A percentile compares a stretch with the other conserved stretches of the same genome.
These are phyloP conservation scores for Tachyglossus aculeatus DNA, from an alignment of 2,797 vertebrate genomes.

Conservation along the genomic window DNA sequence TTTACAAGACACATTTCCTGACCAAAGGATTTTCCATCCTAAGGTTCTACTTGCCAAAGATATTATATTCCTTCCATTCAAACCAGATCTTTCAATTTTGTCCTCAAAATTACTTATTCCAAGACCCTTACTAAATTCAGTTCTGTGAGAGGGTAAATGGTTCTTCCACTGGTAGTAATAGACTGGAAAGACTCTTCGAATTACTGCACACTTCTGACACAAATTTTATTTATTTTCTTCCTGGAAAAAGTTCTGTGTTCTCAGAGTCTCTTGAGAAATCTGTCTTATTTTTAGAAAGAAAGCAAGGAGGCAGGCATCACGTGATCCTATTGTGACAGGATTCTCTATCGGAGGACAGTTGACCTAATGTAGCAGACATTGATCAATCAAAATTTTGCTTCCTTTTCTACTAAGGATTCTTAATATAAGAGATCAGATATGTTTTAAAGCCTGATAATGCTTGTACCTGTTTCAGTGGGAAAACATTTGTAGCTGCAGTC, in stretches of 20 bases:
- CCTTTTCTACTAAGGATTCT: conserved; percentile 27
- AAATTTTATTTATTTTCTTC: background rate
- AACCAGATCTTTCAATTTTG: too few species aligned
- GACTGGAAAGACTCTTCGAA: conserved; percentile 3
- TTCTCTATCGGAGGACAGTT: background rate
- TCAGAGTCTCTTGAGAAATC: background rate
- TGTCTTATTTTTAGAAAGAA: background rate
- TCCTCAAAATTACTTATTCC: too few species aligned
- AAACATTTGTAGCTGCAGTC: background rate
- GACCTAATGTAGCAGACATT: background rate
- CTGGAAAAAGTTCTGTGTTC: conserved; percentile 3
- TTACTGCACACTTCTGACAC: background rate
- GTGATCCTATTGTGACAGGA: conserved; percentile 19
- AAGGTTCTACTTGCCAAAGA: too few species aligned
- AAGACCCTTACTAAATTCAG: too few species aligned
- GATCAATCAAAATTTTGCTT: conserved; percentile 32
- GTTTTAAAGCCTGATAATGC: conserved; percentile 36
- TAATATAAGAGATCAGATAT: conserved; percentile 32
- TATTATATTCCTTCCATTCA: too few species aligned
- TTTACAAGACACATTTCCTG: too few species aligned
- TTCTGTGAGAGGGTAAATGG: too few species aligned
- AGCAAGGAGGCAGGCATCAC: background rate
- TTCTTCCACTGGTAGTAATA: too few species aligned
- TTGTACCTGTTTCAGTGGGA: conserved; percentile 18
- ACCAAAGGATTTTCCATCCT: too few species aligned